Percentiles rank a stretch among this genome's conserved stretches.
phyloP scores from a whole-genome alignment of 2,113 vertebrate genomes.

The Odobenus rosmarus region DNA sequence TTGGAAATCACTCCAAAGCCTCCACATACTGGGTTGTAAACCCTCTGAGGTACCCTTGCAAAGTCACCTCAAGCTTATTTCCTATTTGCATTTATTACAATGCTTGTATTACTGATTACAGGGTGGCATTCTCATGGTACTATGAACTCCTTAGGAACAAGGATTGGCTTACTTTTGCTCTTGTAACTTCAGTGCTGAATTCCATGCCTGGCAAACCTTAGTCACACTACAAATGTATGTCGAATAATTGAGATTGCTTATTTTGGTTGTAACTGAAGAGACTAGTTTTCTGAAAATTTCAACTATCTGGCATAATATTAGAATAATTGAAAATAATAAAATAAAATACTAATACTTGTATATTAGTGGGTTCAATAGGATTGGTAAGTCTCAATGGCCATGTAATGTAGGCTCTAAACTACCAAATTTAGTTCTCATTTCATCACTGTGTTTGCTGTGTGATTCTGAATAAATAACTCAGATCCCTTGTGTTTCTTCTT shows the following conservation, averaged over 20 bases:
- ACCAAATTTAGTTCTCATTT: neutral
- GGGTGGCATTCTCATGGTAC: neutral
- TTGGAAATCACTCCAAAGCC: neutral
- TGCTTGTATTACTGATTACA: neutral
- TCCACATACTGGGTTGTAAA: neutral
- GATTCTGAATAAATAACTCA: neutral
- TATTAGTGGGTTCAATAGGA: neutral
- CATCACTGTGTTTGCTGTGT: neutral
- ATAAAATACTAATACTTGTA: neutral
- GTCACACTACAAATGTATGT: neutral
- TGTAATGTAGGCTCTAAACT: neutral
- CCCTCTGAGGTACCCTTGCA: neutral
- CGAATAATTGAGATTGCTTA: neutral
- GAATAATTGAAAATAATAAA: neutral
- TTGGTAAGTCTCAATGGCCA: neutral
- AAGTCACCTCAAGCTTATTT: neutral
- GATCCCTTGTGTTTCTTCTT: neutral
- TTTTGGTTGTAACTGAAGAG: neutral
- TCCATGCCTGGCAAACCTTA: neutral
- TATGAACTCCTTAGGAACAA: neutral
- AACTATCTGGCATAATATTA: neutral
- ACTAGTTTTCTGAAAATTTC: slow-evolving; percentile 6
- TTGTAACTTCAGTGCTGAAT: neutral
- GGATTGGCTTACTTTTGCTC: neutral
- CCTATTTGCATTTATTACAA: neutral